Evolutionary conservation across 2,888 invertebrate genomes (phyloP), one percentile per base, ranked within the genome.

Genomic region (Scaptomyza tumidula): DNA sequence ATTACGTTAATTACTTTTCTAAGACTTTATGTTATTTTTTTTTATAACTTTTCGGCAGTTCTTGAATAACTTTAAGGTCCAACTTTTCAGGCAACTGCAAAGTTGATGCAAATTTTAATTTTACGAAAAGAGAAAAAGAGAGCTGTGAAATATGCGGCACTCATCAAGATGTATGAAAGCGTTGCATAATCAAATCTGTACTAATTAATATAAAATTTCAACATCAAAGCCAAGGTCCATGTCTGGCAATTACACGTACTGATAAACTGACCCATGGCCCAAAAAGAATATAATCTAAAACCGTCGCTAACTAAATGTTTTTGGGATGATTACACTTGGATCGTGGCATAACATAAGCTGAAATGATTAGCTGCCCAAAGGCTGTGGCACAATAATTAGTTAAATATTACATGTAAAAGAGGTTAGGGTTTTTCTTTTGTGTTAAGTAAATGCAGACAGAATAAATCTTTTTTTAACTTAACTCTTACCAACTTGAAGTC

Each of bases 1-100:
- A 67, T 71, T 50, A 48, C 46, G 41, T 55, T 80, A 80, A 86
- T 80, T 80, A 73, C 80, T 80, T 69, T 41, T 50, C 24, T 29
- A n/a, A 37, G n/a, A n/a, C 13, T 6, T 41, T 33, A 16, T 43
- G 44, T 3, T 2, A 37, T 4, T 49, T 13, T 16, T 16, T 41
- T 16, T n/a, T 24, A 29, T 29, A 52, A 11, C 19, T 37, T 37
- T 52, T 43, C 19, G 7, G 19, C 13, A 50, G 19, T 58, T 52
- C 35, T 56, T 61, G 11, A n/a, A 39, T 56, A 66, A 31, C 14
- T 49, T 65, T 48, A 11, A 6, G 11, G 9, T 2, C 7, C 16
- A 54, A 58, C 45, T 58, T 43, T 44, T 48, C 16, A 19, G 35
- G 29, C 44, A 37, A 37, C 45, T 45, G 19, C 29, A 55, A 53